A percentile compares a stretch with the other conserved stretches of the same genome.
Evolutionary conservation across 2,797 vertebrate species (phyloP).

Genomic region (Eremophila alpestris): DNA sequence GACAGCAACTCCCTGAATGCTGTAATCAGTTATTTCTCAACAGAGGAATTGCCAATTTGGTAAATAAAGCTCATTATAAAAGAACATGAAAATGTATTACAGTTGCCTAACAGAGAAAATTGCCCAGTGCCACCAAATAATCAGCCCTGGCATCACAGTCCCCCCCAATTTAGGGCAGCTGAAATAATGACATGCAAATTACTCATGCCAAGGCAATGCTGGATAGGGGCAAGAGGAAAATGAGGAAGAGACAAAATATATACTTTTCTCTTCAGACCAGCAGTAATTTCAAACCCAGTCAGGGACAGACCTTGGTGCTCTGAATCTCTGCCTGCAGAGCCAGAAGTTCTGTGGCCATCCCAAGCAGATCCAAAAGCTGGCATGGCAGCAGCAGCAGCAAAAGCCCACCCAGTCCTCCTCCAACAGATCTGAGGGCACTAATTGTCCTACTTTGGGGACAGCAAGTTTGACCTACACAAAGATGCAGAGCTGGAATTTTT

Average conservation of each 20-base stretch:
- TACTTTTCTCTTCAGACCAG: background rate
- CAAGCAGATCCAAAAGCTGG: background rate
- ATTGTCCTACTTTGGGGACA: background rate
- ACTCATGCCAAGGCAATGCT: background rate
- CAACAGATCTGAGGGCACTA: background rate
- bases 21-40: slow-evolving; percentile 76
- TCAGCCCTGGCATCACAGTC: slow-evolving; percentile 35
- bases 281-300: background rate
- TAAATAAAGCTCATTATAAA: slow-evolving; percentile 76
- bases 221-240: slow-evolving; percentile 8
- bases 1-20: slow-evolving; percentile 70
- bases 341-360: background rate
- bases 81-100: slow-evolving; percentile 67
- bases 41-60: slow-evolving; percentile 76
- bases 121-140: slow-evolving; percentile 45
- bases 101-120: slow-evolving; percentile 67
- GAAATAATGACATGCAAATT: slow-evolving; percentile 51
- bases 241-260: background rate
- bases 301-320: background rate
- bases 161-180: background rate
- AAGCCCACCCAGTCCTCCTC: background rate
- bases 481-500: background rate
- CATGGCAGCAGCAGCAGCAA: background rate
- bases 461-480: background rate
- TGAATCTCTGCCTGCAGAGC: background rate